phyloP scores from a whole-genome alignment of 2,888 invertebrate species.

The Caradrina kadenii region DNA sequence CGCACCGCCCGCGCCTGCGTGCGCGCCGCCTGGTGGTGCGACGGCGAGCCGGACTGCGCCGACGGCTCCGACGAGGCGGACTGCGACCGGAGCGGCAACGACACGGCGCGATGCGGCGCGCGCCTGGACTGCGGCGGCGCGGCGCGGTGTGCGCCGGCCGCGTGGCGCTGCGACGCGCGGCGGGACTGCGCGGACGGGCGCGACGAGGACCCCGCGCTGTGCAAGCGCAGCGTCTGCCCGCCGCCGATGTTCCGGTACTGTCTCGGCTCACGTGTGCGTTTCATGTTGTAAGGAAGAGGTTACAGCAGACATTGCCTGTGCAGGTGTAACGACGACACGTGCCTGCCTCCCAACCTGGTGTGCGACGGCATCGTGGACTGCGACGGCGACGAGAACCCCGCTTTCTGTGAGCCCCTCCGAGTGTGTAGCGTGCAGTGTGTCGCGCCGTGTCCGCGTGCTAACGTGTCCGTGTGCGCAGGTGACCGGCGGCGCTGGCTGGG shows the following conservation, averaged over 20 bases:
- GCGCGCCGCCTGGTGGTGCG: conserved; percentile 91
- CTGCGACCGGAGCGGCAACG: conserved; percentile 87
- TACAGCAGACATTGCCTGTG: background rate
- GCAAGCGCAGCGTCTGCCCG: conserved; percentile 83
- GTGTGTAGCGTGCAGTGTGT: background rate
- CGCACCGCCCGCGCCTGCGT: conserved; percentile 55
- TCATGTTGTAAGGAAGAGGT: background rate
- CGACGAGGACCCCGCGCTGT: conserved; percentile 85
- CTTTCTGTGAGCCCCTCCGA: conserved; percentile 69
- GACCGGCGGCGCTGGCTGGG: conserved; percentile 63
- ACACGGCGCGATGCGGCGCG: conserved; percentile 40
- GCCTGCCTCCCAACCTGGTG: conserved; percentile 92
- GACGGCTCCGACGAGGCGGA: conserved; percentile 91
- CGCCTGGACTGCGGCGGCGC: conserved; percentile 66
- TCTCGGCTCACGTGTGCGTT: background rate
- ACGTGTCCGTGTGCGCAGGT: conserved; percentile 47
- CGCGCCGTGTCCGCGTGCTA: background rate
- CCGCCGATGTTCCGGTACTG: conserved; percentile 78
- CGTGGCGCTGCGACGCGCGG: conserved; percentile 92
- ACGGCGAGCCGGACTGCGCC: conserved; percentile 69
- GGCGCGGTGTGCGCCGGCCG: conserved; percentile 73
- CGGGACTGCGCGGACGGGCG: conserved; percentile 92
- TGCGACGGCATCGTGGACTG: conserved; percentile 93
- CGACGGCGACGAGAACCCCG: conserved; percentile 87
- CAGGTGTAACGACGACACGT: conserved; percentile 91